A percentile compares a stretch with the other conserved stretches of the same genome.
phyloP scores from a whole-genome alignment of 1,140 invertebrate genomes.

The Pararge aegeria region DNA sequence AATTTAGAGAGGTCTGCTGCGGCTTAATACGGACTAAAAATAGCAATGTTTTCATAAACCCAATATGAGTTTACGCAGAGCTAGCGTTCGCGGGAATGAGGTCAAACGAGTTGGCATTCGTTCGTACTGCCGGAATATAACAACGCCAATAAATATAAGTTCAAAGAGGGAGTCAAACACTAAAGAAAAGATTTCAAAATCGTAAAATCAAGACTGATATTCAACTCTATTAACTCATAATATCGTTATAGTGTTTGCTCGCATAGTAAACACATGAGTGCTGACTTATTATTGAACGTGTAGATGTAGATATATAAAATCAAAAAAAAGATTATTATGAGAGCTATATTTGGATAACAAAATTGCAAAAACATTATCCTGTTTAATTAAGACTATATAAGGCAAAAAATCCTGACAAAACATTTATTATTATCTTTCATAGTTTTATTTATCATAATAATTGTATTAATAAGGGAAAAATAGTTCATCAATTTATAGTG shows the following conservation, averaged over 20 bases:
- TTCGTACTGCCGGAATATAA: slow-evolving; percentile 53
- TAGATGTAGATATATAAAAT: neutral
- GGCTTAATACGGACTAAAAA: slow-evolving; percentile 66
- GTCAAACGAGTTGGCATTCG: slow-evolving; percentile 72
- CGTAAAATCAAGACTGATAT: slow-evolving; percentile 4
- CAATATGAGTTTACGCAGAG: slow-evolving; percentile 75
- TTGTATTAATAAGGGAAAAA: neutral
- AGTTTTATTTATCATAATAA: neutral
- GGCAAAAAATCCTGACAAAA: neutral
- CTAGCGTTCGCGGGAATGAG: slow-evolving; percentile 68
- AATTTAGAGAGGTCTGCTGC: slow-evolving; percentile 57
- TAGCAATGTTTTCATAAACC: slow-evolving; percentile 73
- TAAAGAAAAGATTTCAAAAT: slow-evolving; percentile 29
- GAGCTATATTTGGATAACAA: slow-evolving; percentile 4
- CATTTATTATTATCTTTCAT: neutral
- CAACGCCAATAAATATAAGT: slow-evolving; percentile 33
- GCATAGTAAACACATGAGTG: slow-evolving; percentile 14
- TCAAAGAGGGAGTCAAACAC: slow-evolving; percentile 29
- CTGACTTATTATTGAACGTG: slow-evolving; percentile 17
- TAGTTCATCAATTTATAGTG: neutral
- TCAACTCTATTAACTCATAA: slow-evolving; percentile 1
- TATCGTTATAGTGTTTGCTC: slow-evolving; percentile 9
- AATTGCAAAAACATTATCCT: neutral
- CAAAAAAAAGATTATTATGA: slow-evolving; percentile 1
- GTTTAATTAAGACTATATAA: neutral